These are phyloP conservation scores for Ophioninae sp. DNA, from an alignment of 2,888 invertebrate species.

Conservation along the genomic window DNA sequence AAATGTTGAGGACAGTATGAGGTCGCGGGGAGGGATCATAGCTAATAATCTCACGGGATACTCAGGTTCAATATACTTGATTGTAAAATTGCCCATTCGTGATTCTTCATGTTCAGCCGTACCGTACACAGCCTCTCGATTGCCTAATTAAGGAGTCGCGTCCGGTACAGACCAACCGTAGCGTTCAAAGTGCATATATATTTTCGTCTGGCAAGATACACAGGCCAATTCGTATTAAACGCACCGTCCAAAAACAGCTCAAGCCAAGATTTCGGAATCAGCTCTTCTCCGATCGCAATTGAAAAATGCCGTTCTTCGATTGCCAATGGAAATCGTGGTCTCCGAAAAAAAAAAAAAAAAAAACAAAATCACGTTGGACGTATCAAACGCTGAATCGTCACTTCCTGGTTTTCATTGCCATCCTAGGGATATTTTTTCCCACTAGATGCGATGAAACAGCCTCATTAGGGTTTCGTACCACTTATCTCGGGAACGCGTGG, in stretches of 20 bases:
- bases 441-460: too few species aligned
- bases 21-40: slow-evolving; percentile 32
- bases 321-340: too few species aligned
- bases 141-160: slow-evolving; percentile 55
- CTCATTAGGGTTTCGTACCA: too few species aligned
- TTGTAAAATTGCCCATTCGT: slow-evolving; percentile 72
- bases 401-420: too few species aligned
- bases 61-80: slow-evolving; percentile 74
- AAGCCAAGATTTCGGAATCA: background rate
- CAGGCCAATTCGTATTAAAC: slow-evolving; percentile 6
- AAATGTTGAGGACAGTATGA: slow-evolving; percentile 15
- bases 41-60: slow-evolving; percentile 30
- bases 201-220: slow-evolving; percentile 9
- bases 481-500: too few species aligned
- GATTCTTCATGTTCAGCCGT: slow-evolving; percentile 39
- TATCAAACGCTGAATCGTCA: too few species aligned
- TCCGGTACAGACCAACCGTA: slow-evolving; percentile 57
- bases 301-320: too few species aligned
- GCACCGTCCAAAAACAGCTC: background rate
- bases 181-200: slow-evolving; percentile 51
- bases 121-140: slow-evolving; percentile 14
- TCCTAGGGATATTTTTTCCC: too few species aligned
- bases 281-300: too few species aligned
- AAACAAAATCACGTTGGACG: too few species aligned
- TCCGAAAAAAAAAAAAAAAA: too few species aligned